Conservation (phyloP, 2,797 vertebrate genomes). For the Gymnoscopelus microlampas region DNA sequence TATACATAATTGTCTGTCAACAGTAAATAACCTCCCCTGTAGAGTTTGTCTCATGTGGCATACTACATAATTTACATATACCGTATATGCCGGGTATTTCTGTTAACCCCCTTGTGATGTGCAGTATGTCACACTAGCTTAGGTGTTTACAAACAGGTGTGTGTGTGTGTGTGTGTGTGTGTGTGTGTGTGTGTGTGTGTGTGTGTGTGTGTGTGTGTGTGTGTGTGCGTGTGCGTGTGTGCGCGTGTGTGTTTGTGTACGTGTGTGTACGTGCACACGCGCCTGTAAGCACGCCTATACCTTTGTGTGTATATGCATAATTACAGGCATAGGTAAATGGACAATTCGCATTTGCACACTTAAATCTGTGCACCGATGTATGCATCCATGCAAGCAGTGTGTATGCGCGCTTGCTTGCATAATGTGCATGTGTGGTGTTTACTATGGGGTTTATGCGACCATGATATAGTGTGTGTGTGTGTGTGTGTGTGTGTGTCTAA, state of each 20-base stretch:
- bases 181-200: slow-evolving; percentile 8
- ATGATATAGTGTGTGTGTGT: background rate
- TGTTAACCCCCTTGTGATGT: background rate
- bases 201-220: slow-evolving; percentile 10
- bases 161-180: background rate
- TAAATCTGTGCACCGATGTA: no score
- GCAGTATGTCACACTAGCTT: background rate
- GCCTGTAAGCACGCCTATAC: background rate
- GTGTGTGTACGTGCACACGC: background rate
- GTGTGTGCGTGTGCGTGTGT: background rate
- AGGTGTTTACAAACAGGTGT: background rate
- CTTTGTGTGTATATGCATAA: background rate
- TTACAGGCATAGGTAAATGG: background rate
- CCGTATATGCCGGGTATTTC: background rate
- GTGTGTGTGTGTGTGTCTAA: slow-evolving; percentile 19
- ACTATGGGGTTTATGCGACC: background rate
- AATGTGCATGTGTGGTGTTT: background rate
- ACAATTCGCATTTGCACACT: background rate
- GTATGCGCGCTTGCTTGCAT: background rate
- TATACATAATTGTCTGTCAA: slow-evolving; percentile 7
- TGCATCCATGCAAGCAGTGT: background rate
- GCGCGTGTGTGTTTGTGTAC: slow-evolving; percentile 15
- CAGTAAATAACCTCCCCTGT: slow-evolving; percentile 6
- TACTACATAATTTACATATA: background rate
- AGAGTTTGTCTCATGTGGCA: slow-evolving; percentile 14